Base-by-base conservation (phyloP, 1,140 invertebrate species). In the Bombus turneri region DNA sequence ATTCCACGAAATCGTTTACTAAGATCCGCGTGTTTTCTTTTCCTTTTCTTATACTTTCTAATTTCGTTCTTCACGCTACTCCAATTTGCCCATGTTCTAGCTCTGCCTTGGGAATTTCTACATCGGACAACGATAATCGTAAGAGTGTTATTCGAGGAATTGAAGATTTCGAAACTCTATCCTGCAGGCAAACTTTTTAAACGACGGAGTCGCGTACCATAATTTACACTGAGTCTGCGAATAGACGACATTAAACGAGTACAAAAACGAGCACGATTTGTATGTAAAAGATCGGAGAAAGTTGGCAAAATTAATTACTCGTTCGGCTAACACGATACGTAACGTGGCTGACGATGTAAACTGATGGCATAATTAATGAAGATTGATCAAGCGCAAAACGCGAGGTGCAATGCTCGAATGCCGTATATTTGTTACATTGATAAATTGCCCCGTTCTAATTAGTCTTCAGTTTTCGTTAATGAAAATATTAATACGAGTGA, bases 341-440 rank as follows among this genome's bases (percentile, higher is more conserved):
- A 79, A 79, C 66, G 59, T 69, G 79, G 37, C 53, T 43, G 66
- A 59, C 83, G 66, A 72, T 72, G 76, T 69, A 84, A 84, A 79
- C 75, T 79, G 75, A 79, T 84, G 68, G 76, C 66, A 79, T 79
- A 77, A 79, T 71, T 84, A 84, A 84, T 53, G 83, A 84, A 84
- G 83, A 84, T 84, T 84, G 76, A 84, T 84, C 66, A 53, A 66
- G 18, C 39, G 66, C 68, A 39, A 79, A 59, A 53, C 41, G 64
- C 69, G 37, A 64, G 66, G 47, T 22, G 76, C 76, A 37, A 79
- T 72, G 66, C 68, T 79, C 34, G 76, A 84, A 79, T 62, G 25
- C 53, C 53, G 39, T 62, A 13, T 71, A 83, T 83, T 78, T 47
- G 68, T 39, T 59, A 79, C 83, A 72, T 79, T 71, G 83, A 84